These are phyloP conservation scores for Mustela nigripes DNA, from an alignment of 2,113 vertebrate species.

Conservation along the genomic window DNA sequence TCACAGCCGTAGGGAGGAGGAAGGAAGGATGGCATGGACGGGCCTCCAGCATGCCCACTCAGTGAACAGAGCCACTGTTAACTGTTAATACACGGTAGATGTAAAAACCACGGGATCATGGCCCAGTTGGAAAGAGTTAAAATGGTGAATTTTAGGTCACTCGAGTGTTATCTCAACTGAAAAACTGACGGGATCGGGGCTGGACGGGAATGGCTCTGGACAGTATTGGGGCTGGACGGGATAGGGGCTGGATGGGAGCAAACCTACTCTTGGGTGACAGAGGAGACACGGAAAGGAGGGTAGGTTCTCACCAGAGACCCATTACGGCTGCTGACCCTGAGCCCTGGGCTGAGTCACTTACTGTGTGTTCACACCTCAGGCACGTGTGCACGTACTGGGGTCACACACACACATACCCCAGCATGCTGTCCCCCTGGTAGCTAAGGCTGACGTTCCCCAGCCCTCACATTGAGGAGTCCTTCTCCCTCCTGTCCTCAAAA, in stretches of 20 bases:
- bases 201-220: too few species aligned
- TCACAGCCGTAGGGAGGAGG: rapidly evolving
- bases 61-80: rapidly evolving
- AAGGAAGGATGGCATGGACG: rapidly evolving
- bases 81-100: rapidly evolving
- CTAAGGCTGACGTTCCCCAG: background rate
- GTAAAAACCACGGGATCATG: background rate
- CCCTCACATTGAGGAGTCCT: background rate
- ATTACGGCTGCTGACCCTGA: background rate
- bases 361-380: background rate
- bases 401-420: too few species aligned
- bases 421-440: background rate
- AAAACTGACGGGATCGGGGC: too few species aligned
- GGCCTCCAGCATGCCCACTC: rapidly evolving
- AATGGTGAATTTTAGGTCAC: too few species aligned
- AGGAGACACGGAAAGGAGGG: background rate
- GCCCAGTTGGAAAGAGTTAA: background rate
- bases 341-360: background rate
- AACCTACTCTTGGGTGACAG: background rate
- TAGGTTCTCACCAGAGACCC: rapidly evolving
- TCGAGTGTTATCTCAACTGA: background rate
- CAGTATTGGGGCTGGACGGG: too few species aligned
- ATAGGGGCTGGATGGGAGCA: too few species aligned
- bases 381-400: background rate
- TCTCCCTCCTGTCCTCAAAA: background rate